Conservation (phyloP, 2,888 invertebrate species). For the Tetragnatha montana region DNA sequence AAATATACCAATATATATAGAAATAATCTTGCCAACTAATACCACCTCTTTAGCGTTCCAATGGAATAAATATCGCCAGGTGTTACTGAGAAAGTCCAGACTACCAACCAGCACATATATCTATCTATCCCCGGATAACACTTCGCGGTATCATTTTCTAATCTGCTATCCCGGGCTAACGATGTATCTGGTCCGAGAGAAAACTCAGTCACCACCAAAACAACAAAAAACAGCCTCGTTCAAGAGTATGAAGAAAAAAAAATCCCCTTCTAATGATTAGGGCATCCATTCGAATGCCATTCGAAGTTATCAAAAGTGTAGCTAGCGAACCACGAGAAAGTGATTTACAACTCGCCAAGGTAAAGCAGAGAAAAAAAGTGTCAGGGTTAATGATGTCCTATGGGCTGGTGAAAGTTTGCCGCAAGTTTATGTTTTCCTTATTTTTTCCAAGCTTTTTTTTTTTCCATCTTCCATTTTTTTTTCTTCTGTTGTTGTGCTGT, state of each 20-base stretch:
- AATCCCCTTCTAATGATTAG: conserved; percentile 54
- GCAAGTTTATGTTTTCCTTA: conserved; percentile 42
- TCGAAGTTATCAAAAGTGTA: conserved; percentile 60
- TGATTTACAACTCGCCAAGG: conserved; percentile 65
- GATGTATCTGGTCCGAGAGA: conserved; percentile 1
- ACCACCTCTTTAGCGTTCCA: too few relatives aligned
- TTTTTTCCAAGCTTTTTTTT: conserved; percentile 13
- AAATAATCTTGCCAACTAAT: too few relatives aligned
- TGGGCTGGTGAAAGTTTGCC: conserved; percentile 63
- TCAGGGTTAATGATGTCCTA: conserved; percentile 68
- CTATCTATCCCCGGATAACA: background rate
- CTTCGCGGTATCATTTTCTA: conserved; percentile 26
- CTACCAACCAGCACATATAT: background rate
- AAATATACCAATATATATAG: too few relatives aligned
- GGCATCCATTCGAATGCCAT: conserved; percentile 26
- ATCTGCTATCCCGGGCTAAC: conserved; percentile 46
- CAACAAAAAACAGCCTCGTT: conserved; percentile 13
- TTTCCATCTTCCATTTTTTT: conserved; percentile 10
- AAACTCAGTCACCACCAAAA: background rate
- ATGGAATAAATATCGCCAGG: background rate
- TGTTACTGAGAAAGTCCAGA: background rate
- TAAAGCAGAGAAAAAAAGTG: conserved; percentile 32
- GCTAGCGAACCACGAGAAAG: conserved; percentile 44
- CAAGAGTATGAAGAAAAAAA: background rate
- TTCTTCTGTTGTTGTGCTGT: conserved; percentile 24